Evolutionary conservation across 2,797 vertebrate species (phyloP).

Genomic region (Nasua narica): DNA sequence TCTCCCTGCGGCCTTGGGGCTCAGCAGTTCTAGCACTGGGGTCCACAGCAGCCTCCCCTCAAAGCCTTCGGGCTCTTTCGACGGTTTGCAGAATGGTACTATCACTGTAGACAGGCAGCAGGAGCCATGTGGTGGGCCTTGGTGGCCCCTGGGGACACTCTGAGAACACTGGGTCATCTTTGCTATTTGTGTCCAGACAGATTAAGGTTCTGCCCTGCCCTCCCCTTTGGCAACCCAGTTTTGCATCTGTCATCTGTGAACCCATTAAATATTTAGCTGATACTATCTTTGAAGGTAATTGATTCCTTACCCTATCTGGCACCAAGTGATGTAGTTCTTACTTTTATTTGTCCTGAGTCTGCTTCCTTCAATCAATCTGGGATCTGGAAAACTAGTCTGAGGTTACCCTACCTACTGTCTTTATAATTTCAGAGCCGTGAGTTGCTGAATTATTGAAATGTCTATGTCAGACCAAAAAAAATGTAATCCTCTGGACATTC

Average conservation of each 20-base stretch:
- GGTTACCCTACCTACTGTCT: accelerated
- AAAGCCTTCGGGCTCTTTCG: accelerated
- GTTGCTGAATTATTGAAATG: not conserved
- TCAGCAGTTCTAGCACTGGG: not conserved
- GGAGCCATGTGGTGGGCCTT: accelerated
- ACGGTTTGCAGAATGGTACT: not conserved
- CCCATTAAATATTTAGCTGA: not conserved
- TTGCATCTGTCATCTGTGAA: not conserved
- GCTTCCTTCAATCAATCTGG: not conserved
- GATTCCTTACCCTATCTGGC: not conserved
- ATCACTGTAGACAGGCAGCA: too few relatives aligned
- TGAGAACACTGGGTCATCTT: not conserved
- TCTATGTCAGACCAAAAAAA: not conserved
- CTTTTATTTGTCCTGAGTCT: not conserved
- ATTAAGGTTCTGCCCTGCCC: not conserved
- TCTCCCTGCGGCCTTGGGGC: accelerated
- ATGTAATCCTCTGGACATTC: not conserved
- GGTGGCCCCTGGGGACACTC: accelerated
- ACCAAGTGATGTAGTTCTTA: not conserved
- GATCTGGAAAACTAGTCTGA: not conserved
- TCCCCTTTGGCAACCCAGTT: not conserved
- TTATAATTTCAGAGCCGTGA: not conserved
- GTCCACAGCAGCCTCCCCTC: not conserved
- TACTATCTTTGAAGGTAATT: not conserved
- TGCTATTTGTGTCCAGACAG: not conserved